Evolutionary conservation across 2,888 invertebrate species (phyloP).

Genomic region (Megaustenia siamemsis): DNA sequence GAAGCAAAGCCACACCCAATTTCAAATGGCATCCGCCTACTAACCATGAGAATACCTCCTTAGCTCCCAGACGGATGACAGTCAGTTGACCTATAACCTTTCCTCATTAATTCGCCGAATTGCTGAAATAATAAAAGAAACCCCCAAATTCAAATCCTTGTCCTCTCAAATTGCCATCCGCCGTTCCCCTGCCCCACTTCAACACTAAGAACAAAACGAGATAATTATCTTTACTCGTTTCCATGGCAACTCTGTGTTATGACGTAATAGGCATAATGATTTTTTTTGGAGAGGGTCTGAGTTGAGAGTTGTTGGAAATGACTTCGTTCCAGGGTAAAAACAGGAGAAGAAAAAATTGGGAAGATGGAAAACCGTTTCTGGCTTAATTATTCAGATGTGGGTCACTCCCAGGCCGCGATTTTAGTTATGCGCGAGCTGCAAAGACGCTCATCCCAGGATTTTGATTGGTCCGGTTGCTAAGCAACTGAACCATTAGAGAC

Average conservation of each 20-base stretch:
- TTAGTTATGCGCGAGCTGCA: slow-evolving; percentile 40
- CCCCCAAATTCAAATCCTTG: neutral
- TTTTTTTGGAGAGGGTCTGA: neutral
- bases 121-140: neutral
- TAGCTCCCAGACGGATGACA: neutral
- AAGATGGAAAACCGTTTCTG: neutral
- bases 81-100: neutral
- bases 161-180: neutral
- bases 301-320: neutral
- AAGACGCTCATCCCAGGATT: slow-evolving; percentile 43
- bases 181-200: neutral
- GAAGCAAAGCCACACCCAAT: too few species aligned
- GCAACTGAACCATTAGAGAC: slow-evolving; percentile 47
- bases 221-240: slow-evolving; percentile 50
- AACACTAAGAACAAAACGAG: slow-evolving; percentile 48
- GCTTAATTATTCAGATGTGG: slow-evolving; percentile 48
- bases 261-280: slow-evolving; percentile 46
- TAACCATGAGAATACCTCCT: too few species aligned
- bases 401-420: slow-evolving; percentile 26
- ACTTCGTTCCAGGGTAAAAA: neutral
- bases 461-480: slow-evolving; percentile 49
- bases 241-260: slow-evolving; percentile 49
- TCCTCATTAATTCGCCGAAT: neutral
- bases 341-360: neutral
- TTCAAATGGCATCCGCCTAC: too few species aligned